These are phyloP conservation scores for Tupaia tana DNA, from an alignment of 2,113 vertebrate genomes.

Conservation along the genomic window DNA sequence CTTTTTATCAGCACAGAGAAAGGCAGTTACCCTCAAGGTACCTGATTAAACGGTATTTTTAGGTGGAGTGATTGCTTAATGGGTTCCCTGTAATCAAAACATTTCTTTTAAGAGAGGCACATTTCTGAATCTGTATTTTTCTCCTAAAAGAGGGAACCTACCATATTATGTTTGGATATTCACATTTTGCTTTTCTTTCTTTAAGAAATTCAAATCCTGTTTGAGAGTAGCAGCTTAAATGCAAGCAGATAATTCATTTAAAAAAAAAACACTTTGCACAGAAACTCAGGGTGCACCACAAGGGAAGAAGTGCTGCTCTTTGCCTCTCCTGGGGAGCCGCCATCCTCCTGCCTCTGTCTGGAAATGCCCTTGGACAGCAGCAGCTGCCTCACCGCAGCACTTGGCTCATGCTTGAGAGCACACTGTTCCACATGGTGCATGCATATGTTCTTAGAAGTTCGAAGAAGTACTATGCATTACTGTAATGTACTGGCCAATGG, in stretches of 20 bases:
- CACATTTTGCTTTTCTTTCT: neutral
- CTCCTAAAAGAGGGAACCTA: neutral
- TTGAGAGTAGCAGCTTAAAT: neutral
- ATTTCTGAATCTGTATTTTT: neutral
- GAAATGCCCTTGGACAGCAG: neutral
- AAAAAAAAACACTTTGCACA: neutral
- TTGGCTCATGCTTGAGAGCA: neutral
- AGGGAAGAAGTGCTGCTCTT: neutral
- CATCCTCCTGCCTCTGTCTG: neutral
- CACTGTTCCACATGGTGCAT: rapidly evolving
- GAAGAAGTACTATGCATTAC: rapidly evolving
- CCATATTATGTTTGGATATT: neutral
- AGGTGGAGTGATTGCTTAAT: conserved; percentile 9
- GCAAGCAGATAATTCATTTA: neutral
- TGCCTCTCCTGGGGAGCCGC: neutral
- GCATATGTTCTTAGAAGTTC: rapidly evolving
- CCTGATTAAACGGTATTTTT: conserved; percentile 21
- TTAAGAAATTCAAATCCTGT: neutral
- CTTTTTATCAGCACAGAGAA: neutral
- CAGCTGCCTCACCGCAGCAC: neutral
- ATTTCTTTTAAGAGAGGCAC: neutral
- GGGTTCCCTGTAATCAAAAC: conserved; percentile 21
- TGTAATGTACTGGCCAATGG: rapidly evolving
- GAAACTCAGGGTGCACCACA: neutral
- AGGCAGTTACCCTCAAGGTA: neutral